Evolutionary conservation across 2,888 invertebrate species (phyloP), one percentile per base, ranked within the genome.

Genomic region (Acanthosoma haemorrhoidale): DNA sequence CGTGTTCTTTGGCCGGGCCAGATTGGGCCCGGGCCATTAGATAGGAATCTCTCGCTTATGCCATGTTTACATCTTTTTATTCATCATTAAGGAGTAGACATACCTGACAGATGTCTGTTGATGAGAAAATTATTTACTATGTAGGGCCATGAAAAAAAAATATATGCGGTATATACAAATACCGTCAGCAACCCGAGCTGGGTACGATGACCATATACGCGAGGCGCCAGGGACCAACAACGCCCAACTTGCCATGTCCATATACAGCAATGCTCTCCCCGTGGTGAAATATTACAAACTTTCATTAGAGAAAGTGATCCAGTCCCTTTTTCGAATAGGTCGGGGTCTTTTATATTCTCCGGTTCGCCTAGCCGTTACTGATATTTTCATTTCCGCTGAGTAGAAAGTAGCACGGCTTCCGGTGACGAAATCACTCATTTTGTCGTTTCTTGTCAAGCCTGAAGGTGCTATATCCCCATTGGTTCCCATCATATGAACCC

Each of bases 271-370:
- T 51, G 51, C n/a, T 25, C 25, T 51, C 51, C 51, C n/a, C n/a
- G n/a, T n/a, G n/a, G n/a, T n/a, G 5, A 8, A n/a, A 51, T 51
- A 25, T 51, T 51, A 25, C 51, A n/a, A 21, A 51, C 51, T 51
- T 51, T 51, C 51, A 51, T 51, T n/a, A 4, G 51, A 25, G 51
- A 51, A 29, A 51, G 51, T 51, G 51, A 51, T 51, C 51, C 21
- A 25, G 51, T 0, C 51, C 29, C 4, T 6, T 6, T 51, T 51
- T 51, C 25, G 51, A 25, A 29, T 21, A 51, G 21, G 51, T 51
- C 29, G 3, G n/a, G 29, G 25, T 51, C n/a, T 51, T 25, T 51
- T 25, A 25, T 13, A 3, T 13, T n/a, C 13, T 13, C 5, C 21
- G 13, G 5, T n/a, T 25, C 18, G 13, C 2, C 3, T 4, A 8